Evolutionary conservation across 2,113 vertebrate species (phyloP).

Genomic region (Mungos mungo): DNA sequence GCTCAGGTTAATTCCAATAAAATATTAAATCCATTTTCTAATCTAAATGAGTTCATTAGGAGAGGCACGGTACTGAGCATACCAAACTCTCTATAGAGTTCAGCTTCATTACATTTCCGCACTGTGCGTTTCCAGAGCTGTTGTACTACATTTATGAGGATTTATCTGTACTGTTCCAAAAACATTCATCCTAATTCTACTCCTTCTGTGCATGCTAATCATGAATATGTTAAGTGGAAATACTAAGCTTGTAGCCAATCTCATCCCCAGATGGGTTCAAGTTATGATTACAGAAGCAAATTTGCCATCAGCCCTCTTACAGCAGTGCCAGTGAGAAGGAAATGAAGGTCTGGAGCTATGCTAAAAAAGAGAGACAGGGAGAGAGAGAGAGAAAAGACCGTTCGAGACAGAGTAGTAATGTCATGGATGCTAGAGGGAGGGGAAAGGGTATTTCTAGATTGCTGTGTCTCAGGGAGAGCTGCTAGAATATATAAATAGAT

Average conservation of each 20-base stretch:
- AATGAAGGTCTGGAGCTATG: constrained; percentile 76
- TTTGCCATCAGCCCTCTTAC: constrained; percentile 85
- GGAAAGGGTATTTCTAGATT: constrained; percentile 33
- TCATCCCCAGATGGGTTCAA: constrained; percentile 87
- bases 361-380: background rate
- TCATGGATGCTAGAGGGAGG: background rate
- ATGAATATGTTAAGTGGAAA: constrained; percentile 89
- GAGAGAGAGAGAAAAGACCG: constrained; percentile 1
- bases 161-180: constrained; percentile 90
- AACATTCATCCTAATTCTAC: constrained; percentile 90
- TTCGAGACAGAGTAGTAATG: constrained; percentile 58
- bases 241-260: constrained; percentile 86
- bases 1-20: constrained; percentile 92
- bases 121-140: constrained; percentile 87
- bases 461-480: background rate
- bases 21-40: constrained; percentile 94
- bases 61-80: constrained; percentile 88
- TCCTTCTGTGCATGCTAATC: constrained; percentile 89
- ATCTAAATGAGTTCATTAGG: constrained; percentile 93
- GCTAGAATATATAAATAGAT: constrained; percentile 33
- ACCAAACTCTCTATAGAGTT: constrained; percentile 88
- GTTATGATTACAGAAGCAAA: constrained; percentile 89
- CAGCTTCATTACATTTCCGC: constrained; percentile 89
- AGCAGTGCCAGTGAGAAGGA: constrained; percentile 79
- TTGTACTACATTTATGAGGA: constrained; percentile 91